These are phyloP conservation scores for Carcina quercana DNA, from an alignment of 2,888 invertebrate species.

Conservation along the genomic window DNA sequence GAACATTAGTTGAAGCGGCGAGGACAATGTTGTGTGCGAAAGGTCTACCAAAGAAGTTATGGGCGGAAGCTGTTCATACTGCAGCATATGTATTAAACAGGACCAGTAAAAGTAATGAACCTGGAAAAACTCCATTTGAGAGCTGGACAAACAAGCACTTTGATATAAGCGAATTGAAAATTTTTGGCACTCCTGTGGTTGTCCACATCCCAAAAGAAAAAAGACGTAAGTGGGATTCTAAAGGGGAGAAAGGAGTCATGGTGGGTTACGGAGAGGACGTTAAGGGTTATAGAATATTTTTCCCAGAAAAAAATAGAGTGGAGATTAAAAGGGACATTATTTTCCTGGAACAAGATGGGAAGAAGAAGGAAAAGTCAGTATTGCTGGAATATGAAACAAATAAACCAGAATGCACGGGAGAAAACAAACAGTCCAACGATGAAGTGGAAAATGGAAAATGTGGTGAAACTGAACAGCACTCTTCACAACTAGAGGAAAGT, in stretches of 20 bases:
- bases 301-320: not conserved
- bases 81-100: slow-evolving; percentile 1
- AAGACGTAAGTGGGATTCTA: slow-evolving; percentile 1
- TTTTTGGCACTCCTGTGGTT: not conserved
- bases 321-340: not conserved
- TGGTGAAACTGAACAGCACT: too few relatives aligned
- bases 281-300: not conserved
- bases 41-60: not conserved
- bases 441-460: too few relatives aligned
- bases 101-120: not conserved
- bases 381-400: too few relatives aligned
- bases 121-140: slow-evolving; percentile 1
- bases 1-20: slow-evolving; percentile 1
- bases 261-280: slow-evolving; percentile 4
- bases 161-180: not conserved
- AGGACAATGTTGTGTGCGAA: slow-evolving; percentile 2
- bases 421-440: too few relatives aligned
- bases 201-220: slow-evolving; percentile 2
- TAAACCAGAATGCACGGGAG: too few relatives aligned
- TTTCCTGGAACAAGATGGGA: too few relatives aligned
- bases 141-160: not conserved
- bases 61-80: slow-evolving; percentile 2
- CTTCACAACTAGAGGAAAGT: too few relatives aligned
- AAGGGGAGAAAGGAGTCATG: slow-evolving; percentile 1
- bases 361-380: too few relatives aligned